phyloP scores from a whole-genome alignment of 2,888 invertebrate genomes.

The Drosophila ustulata region DNA sequence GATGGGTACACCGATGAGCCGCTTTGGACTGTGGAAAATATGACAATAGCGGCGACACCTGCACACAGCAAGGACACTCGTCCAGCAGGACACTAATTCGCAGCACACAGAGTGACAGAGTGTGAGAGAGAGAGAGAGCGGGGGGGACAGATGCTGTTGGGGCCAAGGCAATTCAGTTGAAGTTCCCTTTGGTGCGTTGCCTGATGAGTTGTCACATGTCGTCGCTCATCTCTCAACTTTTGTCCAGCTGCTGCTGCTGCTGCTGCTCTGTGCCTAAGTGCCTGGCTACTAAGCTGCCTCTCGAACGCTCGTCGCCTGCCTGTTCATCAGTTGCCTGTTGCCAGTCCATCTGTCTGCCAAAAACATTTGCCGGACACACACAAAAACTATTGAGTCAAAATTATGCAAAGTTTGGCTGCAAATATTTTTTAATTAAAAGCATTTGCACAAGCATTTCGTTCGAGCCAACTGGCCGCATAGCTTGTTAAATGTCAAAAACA shows the following conservation, averaged over 20 bases:
- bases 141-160: background rate
- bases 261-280: constrained; percentile 46
- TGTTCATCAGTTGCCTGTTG: background rate
- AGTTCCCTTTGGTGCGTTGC: constrained; percentile 60
- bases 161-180: constrained; percentile 33
- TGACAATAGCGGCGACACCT: constrained; percentile 62
- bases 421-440: constrained; percentile 77
- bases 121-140: background rate
- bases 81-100: constrained; percentile 58
- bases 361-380: constrained; percentile 33
- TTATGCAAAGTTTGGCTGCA: constrained; percentile 69
- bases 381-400: constrained; percentile 65
- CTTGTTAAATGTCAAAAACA: constrained; percentile 77
- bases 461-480: constrained; percentile 54
- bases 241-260: constrained; percentile 10
- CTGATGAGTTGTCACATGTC: constrained; percentile 80
- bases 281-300: constrained; percentile 51
- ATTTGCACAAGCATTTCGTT: constrained; percentile 52
- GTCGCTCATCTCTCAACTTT: constrained; percentile 46
- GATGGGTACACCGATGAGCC: constrained; percentile 19
- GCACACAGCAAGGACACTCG: constrained; percentile 32
- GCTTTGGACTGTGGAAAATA: constrained; percentile 48
- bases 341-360: constrained; percentile 25
- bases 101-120: constrained; percentile 28
- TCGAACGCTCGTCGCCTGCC: constrained; percentile 2